Percentiles rank a stretch among this genome's conserved stretches.
phyloP scores from a whole-genome alignment of 2,888 invertebrate genomes.

The Pterostichus madidus region DNA sequence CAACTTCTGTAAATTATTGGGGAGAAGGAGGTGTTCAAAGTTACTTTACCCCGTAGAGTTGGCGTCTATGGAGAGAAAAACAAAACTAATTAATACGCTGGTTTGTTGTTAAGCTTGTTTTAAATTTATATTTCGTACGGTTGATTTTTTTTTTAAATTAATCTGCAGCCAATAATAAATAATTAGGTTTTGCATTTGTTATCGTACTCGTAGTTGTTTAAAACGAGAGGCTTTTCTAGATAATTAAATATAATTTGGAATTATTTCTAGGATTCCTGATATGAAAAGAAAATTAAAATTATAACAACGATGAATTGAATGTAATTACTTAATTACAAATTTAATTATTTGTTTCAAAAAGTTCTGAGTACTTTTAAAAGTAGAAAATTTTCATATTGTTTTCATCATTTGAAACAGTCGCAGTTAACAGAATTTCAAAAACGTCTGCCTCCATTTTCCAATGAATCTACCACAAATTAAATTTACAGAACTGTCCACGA shows the following conservation, averaged over 20 bases:
- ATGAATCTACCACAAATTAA: conserved; percentile 27
- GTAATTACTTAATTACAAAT: conserved; percentile 30
- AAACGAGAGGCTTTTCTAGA: neutral
- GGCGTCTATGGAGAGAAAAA: too few species aligned
- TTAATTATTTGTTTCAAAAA: conserved; percentile 46
- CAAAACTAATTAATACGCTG: too few species aligned
- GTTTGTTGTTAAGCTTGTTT: too few species aligned
- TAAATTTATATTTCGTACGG: too few species aligned
- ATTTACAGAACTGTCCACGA: neutral
- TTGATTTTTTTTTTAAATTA: too few species aligned
- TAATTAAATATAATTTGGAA: conserved; percentile 1
- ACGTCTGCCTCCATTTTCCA: neutral
- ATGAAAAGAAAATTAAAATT: conserved; percentile 27
- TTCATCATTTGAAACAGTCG: neutral
- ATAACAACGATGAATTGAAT: neutral
- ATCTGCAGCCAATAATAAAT: too few species aligned
- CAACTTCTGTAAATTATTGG: too few species aligned
- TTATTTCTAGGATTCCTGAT: conserved; percentile 2
- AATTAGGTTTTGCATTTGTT: too few species aligned
- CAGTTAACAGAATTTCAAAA: neutral
- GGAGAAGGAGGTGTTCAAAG: too few species aligned
- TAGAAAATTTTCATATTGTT: conserved; percentile 18
- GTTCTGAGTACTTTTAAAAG: conserved; percentile 13
- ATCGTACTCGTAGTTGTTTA: neutral
- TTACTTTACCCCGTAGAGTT: too few species aligned